Conservation (phyloP, 2,888 invertebrate species). For the Xanthia icteritia region DNA sequence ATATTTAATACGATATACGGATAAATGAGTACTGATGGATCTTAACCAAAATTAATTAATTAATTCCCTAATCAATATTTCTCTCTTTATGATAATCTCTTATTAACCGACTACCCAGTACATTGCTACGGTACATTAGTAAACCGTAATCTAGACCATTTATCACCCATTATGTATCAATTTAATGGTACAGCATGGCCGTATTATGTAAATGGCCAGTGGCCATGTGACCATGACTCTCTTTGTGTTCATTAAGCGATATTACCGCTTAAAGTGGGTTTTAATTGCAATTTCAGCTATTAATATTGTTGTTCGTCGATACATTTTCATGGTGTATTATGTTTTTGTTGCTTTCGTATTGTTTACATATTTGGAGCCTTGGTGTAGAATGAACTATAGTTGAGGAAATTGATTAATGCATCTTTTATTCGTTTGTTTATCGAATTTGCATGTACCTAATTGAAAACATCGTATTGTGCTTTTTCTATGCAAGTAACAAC, state of each 20-base stretch:
- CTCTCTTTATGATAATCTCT: too few species aligned
- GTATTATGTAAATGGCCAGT: slow-evolving; percentile 59
- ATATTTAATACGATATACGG: too few species aligned
- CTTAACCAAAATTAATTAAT: too few species aligned
- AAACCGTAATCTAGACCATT: slow-evolving; percentile 36
- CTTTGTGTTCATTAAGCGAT: slow-evolving; percentile 47
- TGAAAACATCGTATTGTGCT: too few species aligned
- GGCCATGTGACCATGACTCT: slow-evolving; percentile 47
- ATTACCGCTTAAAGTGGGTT: slow-evolving; percentile 35
- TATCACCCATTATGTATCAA: slow-evolving; percentile 53
- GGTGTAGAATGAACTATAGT: background rate
- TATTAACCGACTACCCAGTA: too few species aligned
- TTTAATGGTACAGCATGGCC: slow-evolving; percentile 45
- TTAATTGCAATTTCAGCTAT: slow-evolving; percentile 50
- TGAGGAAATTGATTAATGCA: background rate
- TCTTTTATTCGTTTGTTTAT: too few species aligned
- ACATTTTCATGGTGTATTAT: slow-evolving; percentile 31
- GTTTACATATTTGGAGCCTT: background rate
- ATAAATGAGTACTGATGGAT: too few species aligned
- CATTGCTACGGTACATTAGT: slow-evolving; percentile 4
- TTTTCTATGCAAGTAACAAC: too few species aligned
- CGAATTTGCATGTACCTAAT: too few species aligned
- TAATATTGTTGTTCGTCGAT: slow-evolving; percentile 31
- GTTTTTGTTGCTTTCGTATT: slow-evolving; percentile 26
- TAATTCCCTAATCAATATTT: too few species aligned